Base-by-base conservation (phyloP, 2,113 vertebrate genomes). In the Alligator mississippiensis region DNA sequence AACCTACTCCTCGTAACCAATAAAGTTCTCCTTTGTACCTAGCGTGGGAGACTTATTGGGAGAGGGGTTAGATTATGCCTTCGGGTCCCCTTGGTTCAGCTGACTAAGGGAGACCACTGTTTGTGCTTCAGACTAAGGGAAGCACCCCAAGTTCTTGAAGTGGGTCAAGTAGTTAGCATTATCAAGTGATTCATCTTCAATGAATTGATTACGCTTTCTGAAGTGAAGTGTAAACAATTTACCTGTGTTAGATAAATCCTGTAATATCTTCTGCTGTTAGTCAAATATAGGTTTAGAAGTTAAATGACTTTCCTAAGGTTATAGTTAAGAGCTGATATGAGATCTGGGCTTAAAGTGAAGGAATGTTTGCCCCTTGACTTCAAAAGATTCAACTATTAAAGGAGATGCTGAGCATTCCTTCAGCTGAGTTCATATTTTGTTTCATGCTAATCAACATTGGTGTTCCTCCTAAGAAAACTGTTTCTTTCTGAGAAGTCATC, bases 321-420 rank as follows among this genome's bases (percentile, higher is more conserved):
- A 82, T 25, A 77, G 77, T 81, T 11, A 61, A 64, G 77, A 38
- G 3, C 19, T 83, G 38, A 17, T 93, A 74, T 91, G 60, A 87
- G 22, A 89, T 47, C 75, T 68, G 77, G 66, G 88, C 90, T 93
- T 90, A 89, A 38, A 96, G 79, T 85, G 34, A 87, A 93, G 64
- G 15, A 47, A 47, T 89, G 91, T 91, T 64, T 96, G 88, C 3
- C 38, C 81, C 87, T 90, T 88, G 92, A 55, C 86, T 38, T 57
- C 16, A 18, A 38, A 62, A 91, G 75, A 85, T 95, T 89, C 22
- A 83, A 78, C 22, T 13, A 25, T 90, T 82, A 90, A 68, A 94
- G 66, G 76, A 78, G 80, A 84, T 93, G 77, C 62, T 92, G 83
- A 80, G 21, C 61, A 1, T 11, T 13, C 27, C 94, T 90, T 95